Percentiles rank a stretch among this genome's conserved stretches.
These are phyloP conservation scores for Glaucidium brasilianum DNA, from an alignment of 2,113 vertebrate species.

Conservation along the genomic window DNA sequence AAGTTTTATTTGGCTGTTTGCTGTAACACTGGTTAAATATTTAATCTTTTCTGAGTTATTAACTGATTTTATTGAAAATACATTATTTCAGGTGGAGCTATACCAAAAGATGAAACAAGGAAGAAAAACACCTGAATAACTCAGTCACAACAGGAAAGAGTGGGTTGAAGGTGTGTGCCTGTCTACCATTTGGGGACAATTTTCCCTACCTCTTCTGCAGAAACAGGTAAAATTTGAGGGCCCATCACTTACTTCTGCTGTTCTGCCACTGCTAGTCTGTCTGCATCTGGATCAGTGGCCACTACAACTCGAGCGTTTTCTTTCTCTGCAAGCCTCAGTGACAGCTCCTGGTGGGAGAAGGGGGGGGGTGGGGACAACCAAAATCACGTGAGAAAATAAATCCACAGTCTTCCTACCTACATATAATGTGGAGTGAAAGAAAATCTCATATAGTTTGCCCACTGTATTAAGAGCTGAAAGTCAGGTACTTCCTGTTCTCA, in stretches of 20 bases:
- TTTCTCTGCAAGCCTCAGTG: slow-evolving; percentile 86
- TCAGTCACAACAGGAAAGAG: neutral
- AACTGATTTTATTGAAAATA: neutral
- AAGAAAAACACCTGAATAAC: neutral
- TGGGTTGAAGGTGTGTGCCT: neutral
- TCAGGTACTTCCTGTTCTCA: neutral
- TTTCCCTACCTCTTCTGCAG: neutral
- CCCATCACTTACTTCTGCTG: slow-evolving; percentile 74
- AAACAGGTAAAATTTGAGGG: neutral
- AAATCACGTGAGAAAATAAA: neutral
- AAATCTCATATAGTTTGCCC: neutral
- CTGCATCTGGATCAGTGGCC: slow-evolving; percentile 94
- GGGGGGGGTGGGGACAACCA: fast-evolving
- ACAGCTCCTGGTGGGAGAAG: slow-evolving; percentile 76
- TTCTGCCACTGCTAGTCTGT: slow-evolving; percentile 91
- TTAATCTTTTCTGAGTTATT: neutral
- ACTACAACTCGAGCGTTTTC: slow-evolving; percentile 83
- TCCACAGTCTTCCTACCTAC: neutral
- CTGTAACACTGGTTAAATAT: neutral
- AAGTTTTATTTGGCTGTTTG: neutral
- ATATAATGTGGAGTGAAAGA: neutral
- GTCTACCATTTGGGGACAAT: neutral
- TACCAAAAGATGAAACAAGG: neutral
- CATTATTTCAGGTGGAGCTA: neutral
- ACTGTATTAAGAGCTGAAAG: neutral